Evolutionary conservation across 2,888 invertebrate genomes (phyloP).

Genomic region (Schizotus pectinicornis): DNA sequence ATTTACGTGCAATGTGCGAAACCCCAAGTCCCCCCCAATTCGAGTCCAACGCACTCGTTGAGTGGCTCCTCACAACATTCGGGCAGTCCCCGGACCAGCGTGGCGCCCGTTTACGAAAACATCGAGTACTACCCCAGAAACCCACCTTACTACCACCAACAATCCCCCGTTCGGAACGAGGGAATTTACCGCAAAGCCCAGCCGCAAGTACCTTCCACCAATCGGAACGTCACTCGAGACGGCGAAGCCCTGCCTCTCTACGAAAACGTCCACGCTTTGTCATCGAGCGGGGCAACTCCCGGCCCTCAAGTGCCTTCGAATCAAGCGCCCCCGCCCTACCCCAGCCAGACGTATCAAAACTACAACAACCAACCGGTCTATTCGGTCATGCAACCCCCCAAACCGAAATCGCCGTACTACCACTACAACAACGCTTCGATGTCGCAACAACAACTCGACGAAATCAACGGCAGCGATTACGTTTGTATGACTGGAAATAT

Average conservation of each 20-base stretch:
- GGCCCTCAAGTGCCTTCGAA: conserved; percentile 56
- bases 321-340: conserved; percentile 47
- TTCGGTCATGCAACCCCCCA: conserved; percentile 49
- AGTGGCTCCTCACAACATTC: conserved; percentile 69
- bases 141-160: conserved; percentile 67
- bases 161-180: conserved; percentile 49
- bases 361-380: conserved; percentile 43
- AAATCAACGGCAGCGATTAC: conserved; percentile 80
- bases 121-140: conserved; percentile 75
- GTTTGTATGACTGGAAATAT: conserved; percentile 83
- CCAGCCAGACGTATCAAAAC: conserved; percentile 29
- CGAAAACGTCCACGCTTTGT: conserved; percentile 54
- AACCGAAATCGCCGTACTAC: conserved; percentile 12
- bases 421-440: conserved; percentile 38
- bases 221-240: conserved; percentile 53
- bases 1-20: conserved; percentile 59
- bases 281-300: conserved; percentile 49
- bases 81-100: conserved; percentile 54
- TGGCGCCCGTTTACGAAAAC: conserved; percentile 78
- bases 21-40: conserved; percentile 49
- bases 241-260: conserved; percentile 64
- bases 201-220: conserved; percentile 77
- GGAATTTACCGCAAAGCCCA: conserved; percentile 76
- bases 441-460: conserved; percentile 64
- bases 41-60: conserved; percentile 67